Evolutionary conservation across 2,888 invertebrate genomes (phyloP).

Genomic region (Chydorus sphaericus): DNA sequence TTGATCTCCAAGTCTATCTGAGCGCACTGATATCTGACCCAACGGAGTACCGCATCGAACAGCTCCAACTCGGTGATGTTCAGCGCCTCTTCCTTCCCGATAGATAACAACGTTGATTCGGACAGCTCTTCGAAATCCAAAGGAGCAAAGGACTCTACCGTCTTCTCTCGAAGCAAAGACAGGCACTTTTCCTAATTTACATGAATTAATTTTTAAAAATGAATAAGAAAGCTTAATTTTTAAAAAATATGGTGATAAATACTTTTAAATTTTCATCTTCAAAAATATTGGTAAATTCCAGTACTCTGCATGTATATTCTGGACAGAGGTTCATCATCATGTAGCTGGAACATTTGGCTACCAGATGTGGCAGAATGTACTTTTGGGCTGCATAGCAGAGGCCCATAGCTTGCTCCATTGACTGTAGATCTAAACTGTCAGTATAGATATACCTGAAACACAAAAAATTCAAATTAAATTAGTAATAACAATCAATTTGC

Average conservation of each 20-base stretch:
- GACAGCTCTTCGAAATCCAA: constrained; percentile 64
- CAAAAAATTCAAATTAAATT: too few relatives aligned
- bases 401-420: constrained; percentile 76
- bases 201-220: too few relatives aligned
- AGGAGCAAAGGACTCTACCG: constrained; percentile 56
- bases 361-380: constrained; percentile 68
- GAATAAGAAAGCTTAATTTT: too few relatives aligned
- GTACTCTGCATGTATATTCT: constrained; percentile 67
- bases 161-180: too few relatives aligned
- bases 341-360: constrained; percentile 66
- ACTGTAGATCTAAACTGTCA: constrained; percentile 60
- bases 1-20: constrained; percentile 27
- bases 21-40: constrained; percentile 42
- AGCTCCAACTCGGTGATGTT: constrained; percentile 59
- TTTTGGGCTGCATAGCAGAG: constrained; percentile 77
- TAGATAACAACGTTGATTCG: constrained; percentile 52
- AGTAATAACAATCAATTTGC: too few relatives aligned
- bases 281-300: constrained; percentile 71
- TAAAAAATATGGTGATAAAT: too few relatives aligned
- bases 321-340: constrained; percentile 67
- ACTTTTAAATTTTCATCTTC: constrained; percentile 68
- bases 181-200: background rate
- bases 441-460: constrained; percentile 71
- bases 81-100: constrained; percentile 57
- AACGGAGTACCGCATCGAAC: constrained; percentile 54